phyloP scores from a whole-genome alignment of 2,888 invertebrate genomes.

The Microctonus hyperodae region DNA sequence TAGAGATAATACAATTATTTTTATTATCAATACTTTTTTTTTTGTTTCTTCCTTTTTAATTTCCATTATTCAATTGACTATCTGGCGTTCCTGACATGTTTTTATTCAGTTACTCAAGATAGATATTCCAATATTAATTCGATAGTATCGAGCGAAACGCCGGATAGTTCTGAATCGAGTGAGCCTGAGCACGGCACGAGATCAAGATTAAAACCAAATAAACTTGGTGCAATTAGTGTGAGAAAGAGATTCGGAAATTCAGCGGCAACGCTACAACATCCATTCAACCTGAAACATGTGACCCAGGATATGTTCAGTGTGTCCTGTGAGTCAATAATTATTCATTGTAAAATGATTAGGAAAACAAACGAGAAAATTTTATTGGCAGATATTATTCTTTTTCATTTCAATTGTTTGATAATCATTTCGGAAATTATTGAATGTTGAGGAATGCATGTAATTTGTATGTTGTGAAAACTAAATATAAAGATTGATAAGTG shows the following conservation, averaged over 20 bases:
- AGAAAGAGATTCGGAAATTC: slow-evolving; percentile 60
- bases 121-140: slow-evolving; percentile 34
- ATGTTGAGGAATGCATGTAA: slow-evolving; percentile 3
- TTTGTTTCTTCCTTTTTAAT: slow-evolving; percentile 12
- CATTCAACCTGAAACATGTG: slow-evolving; percentile 59
- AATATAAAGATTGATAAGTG: background rate
- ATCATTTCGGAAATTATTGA: background rate
- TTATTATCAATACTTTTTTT: slow-evolving; percentile 11
- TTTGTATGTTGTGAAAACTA: background rate
- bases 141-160: slow-evolving; percentile 59
- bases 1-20: slow-evolving; percentile 39
- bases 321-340: slow-evolving; percentile 57
- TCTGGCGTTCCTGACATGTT: slow-evolving; percentile 24
- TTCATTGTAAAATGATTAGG: slow-evolving; percentile 9
- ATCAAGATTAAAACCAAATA: slow-evolving; percentile 54
- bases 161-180: slow-evolving; percentile 60
- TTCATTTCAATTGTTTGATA: slow-evolving; percentile 20
- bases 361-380: background rate
- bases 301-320: slow-evolving; percentile 63
- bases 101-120: slow-evolving; percentile 36
- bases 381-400: background rate
- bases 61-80: slow-evolving; percentile 19
- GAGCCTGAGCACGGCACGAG: slow-evolving; percentile 56
- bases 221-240: slow-evolving; percentile 48
- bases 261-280: slow-evolving; percentile 56